Percentiles rank a stretch among this genome's conserved stretches.
These are phyloP conservation scores for Heliconius congener DNA, from an alignment of 1,140 invertebrate genomes.

Conservation along the genomic window DNA sequence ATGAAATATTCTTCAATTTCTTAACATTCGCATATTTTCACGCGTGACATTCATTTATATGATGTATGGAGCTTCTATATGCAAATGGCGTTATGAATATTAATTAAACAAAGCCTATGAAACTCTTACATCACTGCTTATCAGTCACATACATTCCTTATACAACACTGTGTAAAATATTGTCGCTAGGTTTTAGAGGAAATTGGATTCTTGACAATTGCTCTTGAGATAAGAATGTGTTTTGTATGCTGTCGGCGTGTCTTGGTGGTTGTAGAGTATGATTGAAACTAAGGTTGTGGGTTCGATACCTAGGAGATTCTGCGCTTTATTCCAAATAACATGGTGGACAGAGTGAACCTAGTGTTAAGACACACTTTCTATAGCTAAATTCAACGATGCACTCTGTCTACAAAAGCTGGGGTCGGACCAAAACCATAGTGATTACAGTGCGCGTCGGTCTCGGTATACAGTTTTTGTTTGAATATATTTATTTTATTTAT, in stretches of 20 bases:
- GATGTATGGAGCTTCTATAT: constrained; percentile 68
- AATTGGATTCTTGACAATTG: constrained; percentile 10
- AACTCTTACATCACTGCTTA: constrained; percentile 45
- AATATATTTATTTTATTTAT: no score
- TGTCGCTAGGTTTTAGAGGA: constrained; percentile 15
- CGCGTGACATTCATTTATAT: constrained; percentile 52
- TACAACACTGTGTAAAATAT: constrained; percentile 7
- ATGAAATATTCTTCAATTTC: constrained; percentile 34
- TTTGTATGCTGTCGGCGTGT: not conserved
- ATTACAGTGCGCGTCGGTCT: no score
- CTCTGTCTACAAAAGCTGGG: no score
- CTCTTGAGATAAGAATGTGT: not conserved
- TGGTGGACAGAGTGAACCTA: not conserved
- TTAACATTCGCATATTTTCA: constrained; percentile 57
- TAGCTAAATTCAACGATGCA: no score
- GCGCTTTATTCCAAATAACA: no score
- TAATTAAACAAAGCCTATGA: constrained; percentile 64
- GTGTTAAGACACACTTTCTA: not conserved
- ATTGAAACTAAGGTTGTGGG: not conserved
- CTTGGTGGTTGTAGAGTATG: not conserved
- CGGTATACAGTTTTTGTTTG: no score
- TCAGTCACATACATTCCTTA: constrained; percentile 29
- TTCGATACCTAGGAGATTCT: not conserved
- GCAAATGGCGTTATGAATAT: constrained; percentile 75
- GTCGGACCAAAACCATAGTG: no score